Evolutionary conservation across 2,888 invertebrate genomes (phyloP).

Genomic region (Polyploca ridens): DNA sequence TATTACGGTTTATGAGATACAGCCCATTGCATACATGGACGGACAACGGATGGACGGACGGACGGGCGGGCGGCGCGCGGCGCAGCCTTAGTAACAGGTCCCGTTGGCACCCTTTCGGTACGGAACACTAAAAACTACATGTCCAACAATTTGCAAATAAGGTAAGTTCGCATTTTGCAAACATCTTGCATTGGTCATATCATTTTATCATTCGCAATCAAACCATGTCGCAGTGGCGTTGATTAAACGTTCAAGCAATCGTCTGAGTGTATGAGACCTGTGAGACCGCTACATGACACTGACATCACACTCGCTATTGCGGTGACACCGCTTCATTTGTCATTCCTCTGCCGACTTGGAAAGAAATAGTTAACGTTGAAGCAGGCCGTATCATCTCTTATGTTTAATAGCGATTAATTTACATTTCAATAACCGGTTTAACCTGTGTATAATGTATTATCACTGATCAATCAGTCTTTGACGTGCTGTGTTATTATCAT

Average conservation of each 20-base stretch:
- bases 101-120: too few species aligned
- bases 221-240: constrained; percentile 59
- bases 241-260: constrained; percentile 66
- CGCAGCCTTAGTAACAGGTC: too few species aligned
- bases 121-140: too few species aligned
- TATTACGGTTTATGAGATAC: too few species aligned
- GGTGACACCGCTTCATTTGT: constrained; percentile 36
- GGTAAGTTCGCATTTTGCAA: constrained; percentile 6
- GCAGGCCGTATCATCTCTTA: constrained; percentile 33
- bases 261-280: constrained; percentile 29
- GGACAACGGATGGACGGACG: too few species aligned
- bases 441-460: constrained; percentile 56
- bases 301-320: constrained; percentile 19
- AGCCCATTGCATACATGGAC: too few species aligned
- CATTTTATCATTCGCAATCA: constrained; percentile 69
- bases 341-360: constrained; percentile 27
- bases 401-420: constrained; percentile 55
- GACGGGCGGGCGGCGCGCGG: too few species aligned
- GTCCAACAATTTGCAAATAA: not conserved
- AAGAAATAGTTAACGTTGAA: constrained; percentile 9
- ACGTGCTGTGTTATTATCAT: constrained; percentile 71
- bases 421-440: constrained; percentile 56
- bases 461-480: constrained; percentile 71
- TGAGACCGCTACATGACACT: constrained; percentile 19
- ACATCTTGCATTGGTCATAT: constrained; percentile 38